These are phyloP conservation scores for Cacatua alba DNA, from an alignment of 2,113 vertebrate genomes.

Conservation along the genomic window DNA sequence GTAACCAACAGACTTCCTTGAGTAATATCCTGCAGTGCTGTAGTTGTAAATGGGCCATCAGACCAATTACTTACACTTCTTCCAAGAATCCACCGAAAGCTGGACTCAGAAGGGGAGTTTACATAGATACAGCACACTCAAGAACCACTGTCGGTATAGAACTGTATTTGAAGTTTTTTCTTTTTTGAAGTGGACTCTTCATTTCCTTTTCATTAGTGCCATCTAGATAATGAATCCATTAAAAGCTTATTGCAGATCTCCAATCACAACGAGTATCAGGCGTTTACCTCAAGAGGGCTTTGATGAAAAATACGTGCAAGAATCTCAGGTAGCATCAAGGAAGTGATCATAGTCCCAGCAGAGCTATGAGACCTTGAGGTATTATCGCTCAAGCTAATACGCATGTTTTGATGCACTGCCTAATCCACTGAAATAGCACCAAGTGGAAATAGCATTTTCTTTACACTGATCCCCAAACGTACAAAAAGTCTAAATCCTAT, in stretches of 20 bases:
- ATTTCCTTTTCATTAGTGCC: not conserved
- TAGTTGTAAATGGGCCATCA: not conserved
- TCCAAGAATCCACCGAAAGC: not conserved
- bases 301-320: not conserved
- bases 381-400: not conserved
- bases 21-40: not conserved
- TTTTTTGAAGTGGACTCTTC: not conserved
- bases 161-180: not conserved
- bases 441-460: constrained; percentile 34
- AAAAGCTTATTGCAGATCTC: not conserved
- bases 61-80: not conserved
- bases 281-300: not conserved
- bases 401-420: not conserved
- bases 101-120: not conserved
- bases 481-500: constrained; percentile 20
- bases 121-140: not conserved
- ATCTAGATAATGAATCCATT: not conserved
- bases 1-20: not conserved
- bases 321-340: not conserved
- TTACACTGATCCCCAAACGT: constrained; percentile 3
- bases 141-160: not conserved
- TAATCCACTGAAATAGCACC: constrained; percentile 54
- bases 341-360: not conserved
- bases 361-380: not conserved
- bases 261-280: not conserved